Evolutionary conservation across 2,113 vertebrate genomes (phyloP).

Genomic region (Dipodomys stephensi): DNA sequence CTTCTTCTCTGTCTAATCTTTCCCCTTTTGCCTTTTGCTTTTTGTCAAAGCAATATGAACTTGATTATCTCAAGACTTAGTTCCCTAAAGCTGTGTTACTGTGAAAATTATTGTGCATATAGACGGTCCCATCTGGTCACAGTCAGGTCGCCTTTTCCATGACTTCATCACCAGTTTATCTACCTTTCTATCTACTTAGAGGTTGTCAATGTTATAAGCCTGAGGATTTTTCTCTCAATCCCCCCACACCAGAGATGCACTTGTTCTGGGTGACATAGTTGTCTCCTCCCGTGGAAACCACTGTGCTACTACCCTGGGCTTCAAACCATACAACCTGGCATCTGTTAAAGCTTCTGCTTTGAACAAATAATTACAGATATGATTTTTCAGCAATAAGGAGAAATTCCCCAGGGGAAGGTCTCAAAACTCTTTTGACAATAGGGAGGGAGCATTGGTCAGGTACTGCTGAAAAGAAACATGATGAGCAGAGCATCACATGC

Average conservation of each 20-base stretch:
- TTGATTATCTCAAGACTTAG: neutral
- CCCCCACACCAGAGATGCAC: too few species aligned
- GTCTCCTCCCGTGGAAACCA: neutral
- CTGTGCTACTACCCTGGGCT: neutral
- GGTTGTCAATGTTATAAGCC: neutral
- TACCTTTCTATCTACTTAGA: constrained; percentile 17
- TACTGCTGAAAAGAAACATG: neutral
- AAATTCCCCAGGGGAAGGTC: neutral
- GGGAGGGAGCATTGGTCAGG: neutral
- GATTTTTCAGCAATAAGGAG: neutral
- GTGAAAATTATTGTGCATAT: neutral
- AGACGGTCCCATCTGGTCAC: neutral
- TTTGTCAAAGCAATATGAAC: neutral
- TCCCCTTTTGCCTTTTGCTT: too few species aligned
- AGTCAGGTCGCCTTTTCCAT: neutral
- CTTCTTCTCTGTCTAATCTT: too few species aligned
- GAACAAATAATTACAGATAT: neutral
- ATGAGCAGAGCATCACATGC: neutral
- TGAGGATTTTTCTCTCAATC: neutral
- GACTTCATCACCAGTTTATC: neutral
- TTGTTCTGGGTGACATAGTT: neutral
- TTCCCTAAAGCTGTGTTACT: neutral
- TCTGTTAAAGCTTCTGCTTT: neutral
- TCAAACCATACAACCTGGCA: neutral
- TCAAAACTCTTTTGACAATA: neutral